phyloP scores from a whole-genome alignment of 1,140 invertebrate species.

The Aethina tumida region DNA sequence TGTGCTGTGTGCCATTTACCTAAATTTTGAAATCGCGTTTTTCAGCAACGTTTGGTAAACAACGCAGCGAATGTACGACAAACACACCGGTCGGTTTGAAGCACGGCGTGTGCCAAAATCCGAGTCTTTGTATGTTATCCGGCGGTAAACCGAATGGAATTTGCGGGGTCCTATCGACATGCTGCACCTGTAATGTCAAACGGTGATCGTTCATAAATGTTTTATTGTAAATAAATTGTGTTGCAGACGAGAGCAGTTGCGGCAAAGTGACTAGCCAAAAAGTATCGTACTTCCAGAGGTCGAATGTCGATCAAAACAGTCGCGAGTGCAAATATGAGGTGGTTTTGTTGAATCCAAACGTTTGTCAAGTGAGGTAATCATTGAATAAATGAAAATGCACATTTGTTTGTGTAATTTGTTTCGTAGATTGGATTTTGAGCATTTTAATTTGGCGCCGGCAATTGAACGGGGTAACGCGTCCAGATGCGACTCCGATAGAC shows the following conservation, averaged over 20 bases:
- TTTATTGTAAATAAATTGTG: slow-evolving; percentile 2
- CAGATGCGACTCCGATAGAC: slow-evolving; percentile 14
- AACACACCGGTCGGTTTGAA: slow-evolving; percentile 5
- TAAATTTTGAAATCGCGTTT: too few relatives aligned
- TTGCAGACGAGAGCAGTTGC: slow-evolving; percentile 20
- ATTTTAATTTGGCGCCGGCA: slow-evolving; percentile 15
- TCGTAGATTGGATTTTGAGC: slow-evolving; percentile 24
- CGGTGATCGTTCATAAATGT: neutral
- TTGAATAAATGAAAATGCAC: neutral
- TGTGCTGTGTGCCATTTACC: too few relatives aligned
- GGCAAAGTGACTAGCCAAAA: slow-evolving; percentile 19
- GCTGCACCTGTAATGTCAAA: slow-evolving; percentile 24
- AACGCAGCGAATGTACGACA: slow-evolving; percentile 13
- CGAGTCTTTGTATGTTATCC: slow-evolving; percentile 19
- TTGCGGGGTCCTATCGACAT: slow-evolving; percentile 26
- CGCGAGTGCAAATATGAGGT: slow-evolving; percentile 21
- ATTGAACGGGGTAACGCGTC: slow-evolving; percentile 3
- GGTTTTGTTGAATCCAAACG: slow-evolving; percentile 21
- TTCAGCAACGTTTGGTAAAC: slow-evolving; percentile 9
- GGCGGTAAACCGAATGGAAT: slow-evolving; percentile 17
- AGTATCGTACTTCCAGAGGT: slow-evolving; percentile 23
- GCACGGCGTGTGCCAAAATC: slow-evolving; percentile 20
- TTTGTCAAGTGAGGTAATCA: slow-evolving; percentile 30
- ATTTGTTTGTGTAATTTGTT: slow-evolving; percentile 2
- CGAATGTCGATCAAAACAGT: slow-evolving; percentile 3